These are phyloP conservation scores for Melanotaenia parkinsoni DNA, from an alignment of 2,797 vertebrate species.

Conservation along the genomic window DNA sequence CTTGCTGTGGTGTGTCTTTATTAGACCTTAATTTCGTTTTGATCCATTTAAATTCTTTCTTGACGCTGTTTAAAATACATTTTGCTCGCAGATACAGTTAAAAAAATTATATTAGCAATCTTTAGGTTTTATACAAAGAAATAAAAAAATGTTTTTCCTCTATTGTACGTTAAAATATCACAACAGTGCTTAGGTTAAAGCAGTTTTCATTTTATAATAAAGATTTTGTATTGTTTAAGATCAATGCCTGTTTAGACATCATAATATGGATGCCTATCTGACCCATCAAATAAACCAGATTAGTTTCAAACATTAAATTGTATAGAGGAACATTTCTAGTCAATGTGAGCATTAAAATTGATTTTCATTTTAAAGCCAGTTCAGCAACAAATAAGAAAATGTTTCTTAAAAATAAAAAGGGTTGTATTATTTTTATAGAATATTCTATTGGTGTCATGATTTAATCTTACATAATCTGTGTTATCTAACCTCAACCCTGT, in stretches of 20 bases:
- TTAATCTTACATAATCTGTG: conserved; percentile 72
- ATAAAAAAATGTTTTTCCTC: background rate
- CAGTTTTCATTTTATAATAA: background rate
- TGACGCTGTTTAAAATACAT: background rate
- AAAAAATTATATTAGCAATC: background rate
- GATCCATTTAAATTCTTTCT: background rate
- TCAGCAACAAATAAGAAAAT: background rate
- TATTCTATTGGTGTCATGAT: conserved; percentile 36
- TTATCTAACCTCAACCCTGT: conserved; percentile 70
- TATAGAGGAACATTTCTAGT: background rate
- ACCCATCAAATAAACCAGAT: background rate
- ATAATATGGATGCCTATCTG: background rate
- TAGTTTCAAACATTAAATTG: background rate
- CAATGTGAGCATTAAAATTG: background rate
- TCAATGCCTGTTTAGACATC: background rate
- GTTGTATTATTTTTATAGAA: background rate
- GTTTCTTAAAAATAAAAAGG: background rate
- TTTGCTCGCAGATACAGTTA: background rate
- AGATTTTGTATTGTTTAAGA: background rate
- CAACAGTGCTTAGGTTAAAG: background rate
- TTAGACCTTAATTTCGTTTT: background rate
- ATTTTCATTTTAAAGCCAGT: background rate
- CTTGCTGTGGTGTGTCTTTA: background rate
- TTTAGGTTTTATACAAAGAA: background rate
- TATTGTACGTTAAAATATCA: background rate